Evolutionary conservation across 1,140 invertebrate species (phyloP), one percentile per base, ranked within the genome.

Genomic region (Sinella curviseta): DNA sequence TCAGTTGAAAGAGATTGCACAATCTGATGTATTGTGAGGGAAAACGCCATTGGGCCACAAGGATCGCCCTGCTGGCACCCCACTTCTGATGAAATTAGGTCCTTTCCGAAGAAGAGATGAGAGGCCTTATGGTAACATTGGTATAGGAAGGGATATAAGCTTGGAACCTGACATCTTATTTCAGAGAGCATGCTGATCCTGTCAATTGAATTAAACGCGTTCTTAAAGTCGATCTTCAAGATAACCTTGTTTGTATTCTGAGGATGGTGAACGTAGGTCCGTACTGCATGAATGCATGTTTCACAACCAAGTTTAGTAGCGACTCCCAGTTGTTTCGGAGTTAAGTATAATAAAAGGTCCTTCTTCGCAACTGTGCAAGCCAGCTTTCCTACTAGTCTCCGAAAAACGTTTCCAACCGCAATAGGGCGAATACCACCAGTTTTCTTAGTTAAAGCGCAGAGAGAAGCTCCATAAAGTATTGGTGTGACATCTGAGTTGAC

Each of bases 361-460:
- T 70, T 14, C 31, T n/a, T 70, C 1, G 31, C 31, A 4, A 14
- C 8, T 4, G 26, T 14, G 30, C 65, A 70, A 16, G 65, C 65
- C 28, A 70, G 30, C 14, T 70, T 30, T 14, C 8, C 65, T 2
- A 33, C 65, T 30, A 77, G 48, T 2, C 76, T 4, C 20, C 76
- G 20, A 24, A 39, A 60, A n/a, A 8, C 14, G 33, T 67, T 35
- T 16, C 77, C 77, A 1, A 65, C n/a, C 3, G 77, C 77, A 24
- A 77, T 77, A 30, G 57, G 77, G 2, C 77, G 55, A 35, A 77
- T 70, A 24, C 77, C 77, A 33, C 77, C 77, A 1, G 14, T 33
- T 30, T 77, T 36, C 26, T 77, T 77, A 34, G 26, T 65, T 1
- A 77, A 28, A 2, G 77, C 77, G 24, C 55, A 65, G 1, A 77